Evolutionary conservation across 2,797 vertebrate genomes (phyloP), one percentile per base, ranked within the genome.

Genomic region (Centropyge bicolor): DNA sequence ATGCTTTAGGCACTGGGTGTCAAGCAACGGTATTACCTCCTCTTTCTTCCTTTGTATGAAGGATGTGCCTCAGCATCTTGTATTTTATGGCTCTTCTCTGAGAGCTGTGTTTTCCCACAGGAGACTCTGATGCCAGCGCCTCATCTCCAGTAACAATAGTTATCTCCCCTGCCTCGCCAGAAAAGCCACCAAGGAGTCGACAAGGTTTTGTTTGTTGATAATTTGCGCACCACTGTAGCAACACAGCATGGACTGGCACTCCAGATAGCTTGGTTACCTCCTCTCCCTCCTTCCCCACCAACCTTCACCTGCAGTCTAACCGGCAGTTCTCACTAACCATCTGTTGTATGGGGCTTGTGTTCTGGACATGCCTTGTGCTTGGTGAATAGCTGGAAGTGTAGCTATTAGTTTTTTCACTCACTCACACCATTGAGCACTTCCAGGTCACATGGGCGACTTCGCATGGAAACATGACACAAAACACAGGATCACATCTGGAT

Each of bases 161-260:
- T 94, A 90, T 96, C 88, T 93, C 92, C 86, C 90, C 93, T 91
- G 93, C 95, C 89, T 96, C 94, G 78, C 94, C 96, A 91, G 91
- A 96, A 96, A 97, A 96, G 82, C 95, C 94, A 73, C 94, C 94
- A 81, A 93, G 91, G 88, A 86, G 91, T 87, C 93, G 90, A 95
- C 96, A 97, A 97, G 96, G 96, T 97, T 96, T 95, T 95, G 85
- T 91, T 95, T 91, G 87, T 94, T 92, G 76, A 88, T 92, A 45
- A 83, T 91, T 86, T 87, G 76, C 86, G 88, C 83, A 83, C 76
- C 51, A 24, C 36, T 79, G 36, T 82, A 83, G 80, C 65, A 86
- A 76, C 86, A 86, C 88, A 80, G 92, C 93, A 94, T 92, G 84
- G 71, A 80, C 82, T 88, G 80, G 75, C 81, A 78, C 82, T 69